Base-by-base conservation (phyloP, 2,113 vertebrate species). In the Scomber scombrus region DNA sequence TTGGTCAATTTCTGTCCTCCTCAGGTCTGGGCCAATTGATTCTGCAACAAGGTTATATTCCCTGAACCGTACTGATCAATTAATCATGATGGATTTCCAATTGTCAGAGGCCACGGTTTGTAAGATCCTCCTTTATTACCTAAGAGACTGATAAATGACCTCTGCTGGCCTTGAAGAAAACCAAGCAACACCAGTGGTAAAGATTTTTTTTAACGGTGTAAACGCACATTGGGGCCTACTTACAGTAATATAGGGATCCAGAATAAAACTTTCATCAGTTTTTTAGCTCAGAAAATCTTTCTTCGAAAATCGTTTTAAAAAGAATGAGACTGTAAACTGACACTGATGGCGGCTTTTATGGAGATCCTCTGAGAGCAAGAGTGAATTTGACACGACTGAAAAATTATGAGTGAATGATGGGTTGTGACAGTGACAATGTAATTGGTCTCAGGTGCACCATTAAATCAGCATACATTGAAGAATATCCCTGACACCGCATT, bases 61-160 rank as follows among this genome's bases (percentile, higher is more conserved):
- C 87, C 89, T 71, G 56, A 74, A 84, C 74, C n/a, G 19, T 78
- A 79, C 75, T 46, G 80, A 95, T 94, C 88, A 86, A 93, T 93
- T 93, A 85, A 94, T 94, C 88, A 91, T 87, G 69, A 91, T 93
- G 87, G 88, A 91, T 93, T 90, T 92, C 80, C 85, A 81, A 84
- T 91, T 85, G 84, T 83, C 89, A 88, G 78, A 78, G 78, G 55
- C 83, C 79, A 75, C 54, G 72, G 73, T 91, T 80, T 86, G 78
- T 81, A 79, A 83, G 82, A 83, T 70, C 80, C 55, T 72, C 65
- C 69, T 89, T 82, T 88, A 88, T 71, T 88, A 87, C 86, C 88
- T 71, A 23, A 65, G 86, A 85, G 86, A 91, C 80, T 83, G 83
- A 90, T 57, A 79, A 77, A 52, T 73, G 80, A 90, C 81, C 87